These are phyloP conservation scores for Unio pictorum DNA, from an alignment of 2,888 invertebrate species.

Conservation along the genomic window DNA sequence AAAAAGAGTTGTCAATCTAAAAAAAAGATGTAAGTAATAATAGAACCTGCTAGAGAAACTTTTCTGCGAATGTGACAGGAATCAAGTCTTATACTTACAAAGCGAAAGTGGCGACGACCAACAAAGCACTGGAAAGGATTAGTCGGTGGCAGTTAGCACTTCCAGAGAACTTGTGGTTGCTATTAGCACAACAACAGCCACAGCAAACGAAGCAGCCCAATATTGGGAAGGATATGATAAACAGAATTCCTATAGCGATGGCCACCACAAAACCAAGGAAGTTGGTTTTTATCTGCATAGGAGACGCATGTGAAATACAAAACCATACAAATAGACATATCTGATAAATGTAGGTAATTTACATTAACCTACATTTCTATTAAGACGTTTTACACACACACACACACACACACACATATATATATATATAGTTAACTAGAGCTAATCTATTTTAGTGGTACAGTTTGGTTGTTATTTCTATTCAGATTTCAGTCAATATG, in stretches of 20 bases:
- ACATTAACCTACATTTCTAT: too few species aligned
- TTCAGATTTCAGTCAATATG: too few species aligned
- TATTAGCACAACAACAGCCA: slow-evolving; percentile 60
- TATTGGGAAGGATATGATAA: slow-evolving; percentile 56
- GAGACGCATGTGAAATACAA: not conserved
- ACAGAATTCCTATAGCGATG: slow-evolving; percentile 54
- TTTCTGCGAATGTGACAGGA: not conserved
- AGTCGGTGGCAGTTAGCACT: slow-evolving; percentile 34
- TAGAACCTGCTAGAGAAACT: too few species aligned
- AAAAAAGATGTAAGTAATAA: too few species aligned
- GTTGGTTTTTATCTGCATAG: slow-evolving; percentile 37
- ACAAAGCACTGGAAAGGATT: slow-evolving; percentile 36
- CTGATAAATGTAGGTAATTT: too few species aligned
- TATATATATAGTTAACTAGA: too few species aligned
- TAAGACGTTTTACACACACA: too few species aligned
- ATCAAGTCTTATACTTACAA: slow-evolving; percentile 33
- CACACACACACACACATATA: too few species aligned
- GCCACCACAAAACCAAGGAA: slow-evolving; percentile 50
- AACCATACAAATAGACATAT: too few species aligned
- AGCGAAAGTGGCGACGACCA: slow-evolving; percentile 39
- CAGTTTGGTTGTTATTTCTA: too few species aligned
- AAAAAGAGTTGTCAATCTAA: too few species aligned
- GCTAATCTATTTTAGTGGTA: too few species aligned
- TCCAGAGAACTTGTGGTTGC: slow-evolving; percentile 33
- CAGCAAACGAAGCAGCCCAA: slow-evolving; percentile 62